phyloP scores from a whole-genome alignment of 2,113 vertebrate species.

The Bos indicus region DNA sequence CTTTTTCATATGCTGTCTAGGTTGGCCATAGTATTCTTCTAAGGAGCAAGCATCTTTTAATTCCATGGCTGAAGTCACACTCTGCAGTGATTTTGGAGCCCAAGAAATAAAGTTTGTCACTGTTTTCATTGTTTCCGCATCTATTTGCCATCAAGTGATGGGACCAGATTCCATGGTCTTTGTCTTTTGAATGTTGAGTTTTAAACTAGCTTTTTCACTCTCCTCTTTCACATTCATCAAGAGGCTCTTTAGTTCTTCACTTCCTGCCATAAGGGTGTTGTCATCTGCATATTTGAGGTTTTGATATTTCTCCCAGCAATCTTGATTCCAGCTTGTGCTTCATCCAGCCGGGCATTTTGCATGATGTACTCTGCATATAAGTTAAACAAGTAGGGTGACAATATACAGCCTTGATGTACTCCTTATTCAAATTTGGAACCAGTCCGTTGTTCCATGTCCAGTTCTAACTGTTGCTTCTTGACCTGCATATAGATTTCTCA shows the following conservation, averaged over 20 bases:
- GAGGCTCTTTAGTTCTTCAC: background rate
- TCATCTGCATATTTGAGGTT: background rate
- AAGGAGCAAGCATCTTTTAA: background rate
- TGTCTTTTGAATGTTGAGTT: fast-evolving
- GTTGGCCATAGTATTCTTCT: background rate
- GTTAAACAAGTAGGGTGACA: background rate
- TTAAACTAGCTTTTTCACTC: background rate
- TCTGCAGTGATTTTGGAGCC: background rate
- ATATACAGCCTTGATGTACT: background rate
- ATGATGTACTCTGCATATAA: background rate
- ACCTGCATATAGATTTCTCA: background rate
- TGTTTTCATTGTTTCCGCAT: background rate
- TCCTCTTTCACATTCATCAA: background rate
- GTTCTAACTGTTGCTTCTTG: background rate
- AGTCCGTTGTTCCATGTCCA: background rate
- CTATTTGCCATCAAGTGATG: background rate
- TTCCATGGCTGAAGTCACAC: background rate
- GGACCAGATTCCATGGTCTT: background rate
- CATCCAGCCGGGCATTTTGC: background rate
- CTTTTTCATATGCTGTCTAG: background rate
- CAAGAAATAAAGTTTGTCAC: background rate
- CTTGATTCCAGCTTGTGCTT: background rate
- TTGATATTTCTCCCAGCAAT: background rate
- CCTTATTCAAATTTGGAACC: background rate
- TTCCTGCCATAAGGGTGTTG: background rate